Conservation (phyloP, 2,797 vertebrate species). For the Picus viridis region DNA sequence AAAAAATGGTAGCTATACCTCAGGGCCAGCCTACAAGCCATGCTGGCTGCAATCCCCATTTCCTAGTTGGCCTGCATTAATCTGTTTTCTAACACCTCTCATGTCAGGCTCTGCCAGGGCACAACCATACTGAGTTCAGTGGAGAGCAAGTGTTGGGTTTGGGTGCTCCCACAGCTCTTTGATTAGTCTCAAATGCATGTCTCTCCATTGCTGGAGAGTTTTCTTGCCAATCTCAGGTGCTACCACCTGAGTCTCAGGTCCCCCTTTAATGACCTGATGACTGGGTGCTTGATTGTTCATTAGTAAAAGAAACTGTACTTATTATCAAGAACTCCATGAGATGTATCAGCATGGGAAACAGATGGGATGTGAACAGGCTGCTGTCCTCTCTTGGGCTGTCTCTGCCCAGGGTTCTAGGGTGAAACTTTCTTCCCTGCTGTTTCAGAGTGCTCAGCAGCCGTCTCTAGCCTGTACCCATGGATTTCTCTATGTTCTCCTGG, state of each 20-base stretch:
- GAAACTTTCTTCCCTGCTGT: not conserved
- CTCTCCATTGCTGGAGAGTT: not conserved
- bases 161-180: not conserved
- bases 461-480: not conserved
- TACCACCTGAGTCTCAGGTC: not conserved
- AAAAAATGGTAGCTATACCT: not conserved
- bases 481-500: not conserved
- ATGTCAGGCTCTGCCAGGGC: not conserved
- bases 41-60: not conserved
- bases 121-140: not conserved
- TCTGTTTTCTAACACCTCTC: not conserved
- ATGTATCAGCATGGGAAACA: rapidly evolving
- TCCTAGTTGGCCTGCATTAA: not conserved
- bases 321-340: not conserved
- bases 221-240: not conserved
- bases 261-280: not conserved
- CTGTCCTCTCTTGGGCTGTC: not conserved
- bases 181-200: not conserved
- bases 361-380: not conserved
- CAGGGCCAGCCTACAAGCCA: not conserved
- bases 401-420: not conserved
- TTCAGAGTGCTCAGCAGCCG: not conserved
- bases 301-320: not conserved
- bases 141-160: not conserved
- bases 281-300: not conserved